Evolutionary conservation across 2,797 vertebrate species (phyloP).

Genomic region (Knipowitschia caucasica): DNA sequence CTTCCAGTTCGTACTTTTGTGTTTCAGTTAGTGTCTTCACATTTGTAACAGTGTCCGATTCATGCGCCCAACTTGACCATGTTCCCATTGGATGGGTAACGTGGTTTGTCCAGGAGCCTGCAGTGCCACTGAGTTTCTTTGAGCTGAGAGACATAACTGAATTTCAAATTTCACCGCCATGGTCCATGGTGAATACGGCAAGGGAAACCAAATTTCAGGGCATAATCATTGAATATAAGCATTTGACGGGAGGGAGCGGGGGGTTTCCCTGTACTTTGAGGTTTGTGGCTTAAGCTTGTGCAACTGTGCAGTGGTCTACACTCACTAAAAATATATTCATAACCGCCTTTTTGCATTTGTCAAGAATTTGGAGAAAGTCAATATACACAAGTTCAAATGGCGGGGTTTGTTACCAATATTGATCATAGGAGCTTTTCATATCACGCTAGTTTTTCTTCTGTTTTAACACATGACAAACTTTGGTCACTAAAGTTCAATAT

Average conservation of each 20-base stretch:
- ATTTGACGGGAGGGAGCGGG: too few species aligned
- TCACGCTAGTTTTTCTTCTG: background rate
- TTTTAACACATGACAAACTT: background rate
- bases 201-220: too few species aligned
- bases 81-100: too few species aligned
- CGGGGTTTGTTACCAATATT: slow-evolving; percentile 9
- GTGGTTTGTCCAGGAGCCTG: slow-evolving; percentile 15
- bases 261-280: background rate
- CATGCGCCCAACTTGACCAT: slow-evolving; percentile 14
- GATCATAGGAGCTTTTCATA: background rate
- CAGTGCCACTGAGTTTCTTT: background rate
- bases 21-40: slow-evolving; percentile 16
- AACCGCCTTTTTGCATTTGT: slow-evolving; percentile 14
- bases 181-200: too few species aligned
- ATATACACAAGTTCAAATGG: slow-evolving; percentile 9
- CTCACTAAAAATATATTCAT: slow-evolving; percentile 9
- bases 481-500: slow-evolving; percentile 2
- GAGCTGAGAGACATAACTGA: background rate
- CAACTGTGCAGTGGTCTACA: slow-evolving; percentile 11
- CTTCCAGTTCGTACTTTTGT: too few species aligned
- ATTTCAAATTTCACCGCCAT: background rate
- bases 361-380: slow-evolving; percentile 12
- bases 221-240: background rate
- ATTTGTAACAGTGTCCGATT: slow-evolving; percentile 23
- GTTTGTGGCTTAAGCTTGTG: slow-evolving; percentile 8